Evolutionary conservation across 2,888 invertebrate species (phyloP).

Genomic region (Auanema sp.): DNA sequence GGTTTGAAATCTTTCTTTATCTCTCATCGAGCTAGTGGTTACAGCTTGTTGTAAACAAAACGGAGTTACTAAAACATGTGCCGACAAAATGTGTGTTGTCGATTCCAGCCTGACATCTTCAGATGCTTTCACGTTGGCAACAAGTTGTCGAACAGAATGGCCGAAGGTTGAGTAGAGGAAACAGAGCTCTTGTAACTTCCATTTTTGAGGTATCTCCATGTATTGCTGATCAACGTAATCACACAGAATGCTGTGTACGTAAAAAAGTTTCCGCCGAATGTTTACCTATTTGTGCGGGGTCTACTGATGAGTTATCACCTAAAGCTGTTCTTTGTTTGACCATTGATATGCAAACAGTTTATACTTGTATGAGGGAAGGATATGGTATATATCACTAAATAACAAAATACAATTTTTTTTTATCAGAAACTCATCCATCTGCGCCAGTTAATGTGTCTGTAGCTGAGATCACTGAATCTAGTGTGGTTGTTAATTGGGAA

Average conservation of each 20-base stretch:
- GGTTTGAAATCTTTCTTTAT: slow-evolving; percentile 19
- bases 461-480: slow-evolving; percentile 25
- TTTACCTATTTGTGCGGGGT: slow-evolving; percentile 75
- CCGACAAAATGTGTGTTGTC: slow-evolving; percentile 45
- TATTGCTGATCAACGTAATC: slow-evolving; percentile 73
- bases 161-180: no score
- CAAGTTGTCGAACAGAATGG: slow-evolving; percentile 49
- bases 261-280: slow-evolving; percentile 80
- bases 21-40: background rate
- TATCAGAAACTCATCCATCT: slow-evolving; percentile 48
- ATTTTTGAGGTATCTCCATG: slow-evolving; percentile 37
- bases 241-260: slow-evolving; percentile 80
- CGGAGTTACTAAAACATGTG: slow-evolving; percentile 40
- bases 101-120: slow-evolving; percentile 33
- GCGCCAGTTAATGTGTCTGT: slow-evolving; percentile 49
- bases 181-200: background rate
- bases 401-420: background rate
- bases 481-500: slow-evolving; percentile 39
- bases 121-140: slow-evolving; percentile 47
- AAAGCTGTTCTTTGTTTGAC: slow-evolving; percentile 49
- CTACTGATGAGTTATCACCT: slow-evolving; percentile 71
- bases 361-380: slow-evolving; percentile 51
- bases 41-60: slow-evolving; percentile 43
- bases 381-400: slow-evolving; percentile 32
- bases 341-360: slow-evolving; percentile 49